Evolutionary conservation across 1,140 invertebrate species (phyloP), one percentile per base, ranked within the genome.

Genomic region (Panulirus ornatus): DNA sequence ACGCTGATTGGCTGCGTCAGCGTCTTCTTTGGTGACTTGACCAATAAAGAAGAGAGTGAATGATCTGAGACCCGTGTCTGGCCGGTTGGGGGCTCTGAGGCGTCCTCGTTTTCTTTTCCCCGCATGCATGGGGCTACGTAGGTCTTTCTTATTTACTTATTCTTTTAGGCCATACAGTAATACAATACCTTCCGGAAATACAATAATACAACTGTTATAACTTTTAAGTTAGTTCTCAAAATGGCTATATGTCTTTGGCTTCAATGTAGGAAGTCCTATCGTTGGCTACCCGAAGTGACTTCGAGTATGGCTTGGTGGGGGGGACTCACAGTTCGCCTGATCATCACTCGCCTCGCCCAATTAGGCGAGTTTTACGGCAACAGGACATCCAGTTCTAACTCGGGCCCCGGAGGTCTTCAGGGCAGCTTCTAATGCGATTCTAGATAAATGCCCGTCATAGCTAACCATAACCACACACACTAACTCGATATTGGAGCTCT

Each of bases 371-470:
- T 78, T 78, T 78, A 78, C 81, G 81, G n/a, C 81, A 66, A 40
- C 54, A 70, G 81, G 81, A 84, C 63, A 84, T 44, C 81, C 54
- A 78, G 19, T 22, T 9, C 58, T 78, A 22, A 22, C 76, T 78
- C 76, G 2, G 11, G 6, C 19, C 40, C 71, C 44, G 34, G 44
- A 42, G 75, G 83, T 84, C 27, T 70, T 84, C 34, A 75, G 71
- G 38, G 71, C 63, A 47, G 6, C 83, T 51, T 30, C 83, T 85
- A 85, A 85, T 85, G 83, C 83, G 54, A 38, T 34, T 75, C 70
- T 71, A 36, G 83, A 85, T 85, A 85, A 85, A 85, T 73, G 83
- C 70, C 70, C 16, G 16, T 73, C 66, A 85, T 85, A 73, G 30
- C n/a, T 85, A 85, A 73, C 83, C 79, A 36, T 82, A 54, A 73